phyloP scores from a whole-genome alignment of 2,888 invertebrate species.

The Troides aeacus region DNA sequence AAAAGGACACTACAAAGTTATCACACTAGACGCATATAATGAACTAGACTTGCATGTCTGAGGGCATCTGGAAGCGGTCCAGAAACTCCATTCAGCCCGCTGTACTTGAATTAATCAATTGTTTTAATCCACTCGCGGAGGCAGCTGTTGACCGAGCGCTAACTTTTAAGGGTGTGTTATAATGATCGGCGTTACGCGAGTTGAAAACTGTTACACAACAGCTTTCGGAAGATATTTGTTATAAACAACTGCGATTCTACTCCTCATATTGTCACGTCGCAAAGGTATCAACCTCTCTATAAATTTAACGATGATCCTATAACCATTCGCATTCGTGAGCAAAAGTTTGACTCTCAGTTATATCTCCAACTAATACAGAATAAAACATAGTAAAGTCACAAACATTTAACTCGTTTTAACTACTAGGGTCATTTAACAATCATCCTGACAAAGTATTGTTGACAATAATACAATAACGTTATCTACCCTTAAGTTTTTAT shows the following conservation, averaged over 20 bases:
- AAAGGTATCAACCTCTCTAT: too few species aligned
- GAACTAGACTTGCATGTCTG: conserved; percentile 38
- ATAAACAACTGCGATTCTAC: neutral
- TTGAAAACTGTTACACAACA: neutral
- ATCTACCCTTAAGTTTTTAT: too few species aligned
- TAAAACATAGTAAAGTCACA: too few species aligned
- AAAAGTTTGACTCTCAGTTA: too few species aligned
- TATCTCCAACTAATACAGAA: too few species aligned
- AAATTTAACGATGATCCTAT: too few species aligned
- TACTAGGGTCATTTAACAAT: too few species aligned
- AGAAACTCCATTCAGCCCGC: conserved; percentile 60
- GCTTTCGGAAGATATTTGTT: neutral
- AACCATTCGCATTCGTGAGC: too few species aligned
- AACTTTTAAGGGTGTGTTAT: conserved; percentile 30
- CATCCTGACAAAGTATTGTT: too few species aligned
- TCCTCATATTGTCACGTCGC: too few species aligned
- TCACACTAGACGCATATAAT: conserved; percentile 29
- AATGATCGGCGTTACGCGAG: conserved; percentile 26
- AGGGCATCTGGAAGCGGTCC: conserved; percentile 56
- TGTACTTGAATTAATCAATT: conserved; percentile 74
- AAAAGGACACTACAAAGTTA: conserved; percentile 29
- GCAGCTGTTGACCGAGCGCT: conserved; percentile 63
- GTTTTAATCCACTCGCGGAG: conserved; percentile 64
- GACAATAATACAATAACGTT: too few species aligned
- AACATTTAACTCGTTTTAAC: too few species aligned